These are phyloP conservation scores for Hoplodrina blanda DNA, from an alignment of 2,888 invertebrate genomes.

Conservation along the genomic window DNA sequence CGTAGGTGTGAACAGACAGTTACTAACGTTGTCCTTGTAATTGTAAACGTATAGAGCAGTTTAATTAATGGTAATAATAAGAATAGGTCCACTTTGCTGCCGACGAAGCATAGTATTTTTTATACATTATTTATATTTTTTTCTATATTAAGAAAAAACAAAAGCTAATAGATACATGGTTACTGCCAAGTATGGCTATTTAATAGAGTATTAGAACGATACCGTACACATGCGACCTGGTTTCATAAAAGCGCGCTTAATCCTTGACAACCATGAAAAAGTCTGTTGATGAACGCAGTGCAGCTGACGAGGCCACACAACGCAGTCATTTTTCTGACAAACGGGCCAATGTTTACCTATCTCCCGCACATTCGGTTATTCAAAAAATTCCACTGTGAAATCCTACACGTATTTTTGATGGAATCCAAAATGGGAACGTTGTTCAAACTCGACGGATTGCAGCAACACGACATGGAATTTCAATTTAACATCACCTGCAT, in stretches of 20 bases:
- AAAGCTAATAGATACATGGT: no score
- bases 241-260: constrained; percentile 10
- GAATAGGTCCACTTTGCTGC: no score
- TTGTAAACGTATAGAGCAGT: no score
- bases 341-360: constrained; percentile 35
- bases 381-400: constrained; percentile 42
- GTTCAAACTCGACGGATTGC: constrained; percentile 52
- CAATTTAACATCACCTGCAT: constrained; percentile 72
- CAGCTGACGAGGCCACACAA: constrained; percentile 13
- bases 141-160: no score
- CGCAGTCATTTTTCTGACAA: constrained; percentile 26
- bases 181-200: no score
- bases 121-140: no score
- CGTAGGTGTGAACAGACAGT: no score
- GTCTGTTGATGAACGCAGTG: background rate
- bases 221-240: background rate
- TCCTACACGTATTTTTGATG: constrained; percentile 54
- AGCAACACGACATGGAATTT: constrained; percentile 70
- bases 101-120: no score
- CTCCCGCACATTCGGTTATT: constrained; percentile 31
- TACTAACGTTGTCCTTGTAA: no score
- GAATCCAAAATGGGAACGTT: constrained; percentile 50
- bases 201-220: no score
- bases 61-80: no score
- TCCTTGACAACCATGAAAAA: background rate